These are phyloP conservation scores for Euplexia lucipara DNA, from an alignment of 2,888 invertebrate species.

Conservation along the genomic window DNA sequence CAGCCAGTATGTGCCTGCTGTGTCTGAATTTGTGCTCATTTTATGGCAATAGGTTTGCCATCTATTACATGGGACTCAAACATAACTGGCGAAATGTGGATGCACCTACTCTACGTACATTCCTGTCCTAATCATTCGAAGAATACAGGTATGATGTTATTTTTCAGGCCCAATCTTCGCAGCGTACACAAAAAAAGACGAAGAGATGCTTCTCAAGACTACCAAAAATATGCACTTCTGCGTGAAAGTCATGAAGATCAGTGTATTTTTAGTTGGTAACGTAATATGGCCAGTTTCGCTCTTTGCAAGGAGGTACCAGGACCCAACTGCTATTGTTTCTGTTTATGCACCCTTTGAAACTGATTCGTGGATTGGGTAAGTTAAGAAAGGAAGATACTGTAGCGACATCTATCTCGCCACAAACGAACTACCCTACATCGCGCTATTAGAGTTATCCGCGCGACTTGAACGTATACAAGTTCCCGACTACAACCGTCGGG, in stretches of 20 bases:
- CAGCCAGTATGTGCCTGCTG: no score
- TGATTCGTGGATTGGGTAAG: constrained; percentile 68
- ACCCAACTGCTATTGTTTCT: constrained; percentile 55
- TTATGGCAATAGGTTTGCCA: no score
- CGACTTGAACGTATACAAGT: no score
- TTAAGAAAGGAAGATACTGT: neutral
- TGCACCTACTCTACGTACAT: no score
- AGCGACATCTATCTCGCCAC: neutral
- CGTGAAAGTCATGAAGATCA: constrained; percentile 32
- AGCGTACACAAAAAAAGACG: constrained; percentile 62
- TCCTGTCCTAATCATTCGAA: no score
- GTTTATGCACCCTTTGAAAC: constrained; percentile 70
- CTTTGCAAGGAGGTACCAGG: constrained; percentile 60
- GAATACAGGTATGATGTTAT: no score
- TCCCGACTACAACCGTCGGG: no score
- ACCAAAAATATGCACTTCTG: constrained; percentile 58
- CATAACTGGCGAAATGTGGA: no score
- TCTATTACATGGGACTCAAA: no score
- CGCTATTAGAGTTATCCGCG: no score
- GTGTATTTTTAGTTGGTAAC: constrained; percentile 4
- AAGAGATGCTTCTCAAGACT: constrained; percentile 58
- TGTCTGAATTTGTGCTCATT: no score
- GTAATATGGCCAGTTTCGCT: constrained; percentile 57
- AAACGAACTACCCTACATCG: no score
- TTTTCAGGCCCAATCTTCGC: constrained; percentile 69